These are phyloP conservation scores for Poecilia picta DNA, from an alignment of 2,797 vertebrate species.

Conservation along the genomic window DNA sequence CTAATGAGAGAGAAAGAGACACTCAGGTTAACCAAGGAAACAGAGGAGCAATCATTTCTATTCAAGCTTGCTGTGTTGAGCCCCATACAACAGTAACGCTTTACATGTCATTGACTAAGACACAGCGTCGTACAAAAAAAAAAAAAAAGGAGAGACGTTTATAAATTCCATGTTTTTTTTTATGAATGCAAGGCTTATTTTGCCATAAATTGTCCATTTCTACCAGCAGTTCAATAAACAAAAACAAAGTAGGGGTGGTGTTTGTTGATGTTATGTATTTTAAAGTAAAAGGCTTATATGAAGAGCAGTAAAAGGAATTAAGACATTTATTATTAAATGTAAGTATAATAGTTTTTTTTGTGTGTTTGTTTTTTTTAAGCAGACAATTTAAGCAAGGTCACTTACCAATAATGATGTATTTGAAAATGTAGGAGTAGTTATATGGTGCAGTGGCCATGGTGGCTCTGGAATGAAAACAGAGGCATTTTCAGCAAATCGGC, in stretches of 20 bases:
- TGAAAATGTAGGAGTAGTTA: constrained; percentile 99
- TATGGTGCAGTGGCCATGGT: constrained; percentile 99
- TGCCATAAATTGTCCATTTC: not conserved
- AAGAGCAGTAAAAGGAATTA: not conserved
- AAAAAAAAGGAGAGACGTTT: not conserved
- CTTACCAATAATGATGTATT: constrained; percentile 99
- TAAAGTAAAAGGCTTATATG: not conserved
- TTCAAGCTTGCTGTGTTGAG: constrained; percentile 36
- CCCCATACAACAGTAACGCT: constrained; percentile 24
- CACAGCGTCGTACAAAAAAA: not conserved
- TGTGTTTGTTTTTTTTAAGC: too few relatives aligned
- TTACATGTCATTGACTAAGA: constrained; percentile 27
- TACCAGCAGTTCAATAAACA: not conserved
- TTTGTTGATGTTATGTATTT: not conserved
- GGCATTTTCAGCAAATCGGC: not conserved
- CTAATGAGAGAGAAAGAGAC: constrained; percentile 69
- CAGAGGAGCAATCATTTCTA: constrained; percentile 31
- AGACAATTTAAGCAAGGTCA: constrained; percentile 36
- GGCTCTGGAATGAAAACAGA: constrained; percentile 85
- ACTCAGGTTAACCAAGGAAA: constrained; percentile 51
- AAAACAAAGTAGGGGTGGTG: not conserved
- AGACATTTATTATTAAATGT: not conserved
- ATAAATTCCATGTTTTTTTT: not conserved
- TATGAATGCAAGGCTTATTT: not conserved
- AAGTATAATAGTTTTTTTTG: not conserved